These are phyloP conservation scores for Xanthorhoe spadicearia DNA, from an alignment of 2,888 invertebrate species.

Conservation along the genomic window DNA sequence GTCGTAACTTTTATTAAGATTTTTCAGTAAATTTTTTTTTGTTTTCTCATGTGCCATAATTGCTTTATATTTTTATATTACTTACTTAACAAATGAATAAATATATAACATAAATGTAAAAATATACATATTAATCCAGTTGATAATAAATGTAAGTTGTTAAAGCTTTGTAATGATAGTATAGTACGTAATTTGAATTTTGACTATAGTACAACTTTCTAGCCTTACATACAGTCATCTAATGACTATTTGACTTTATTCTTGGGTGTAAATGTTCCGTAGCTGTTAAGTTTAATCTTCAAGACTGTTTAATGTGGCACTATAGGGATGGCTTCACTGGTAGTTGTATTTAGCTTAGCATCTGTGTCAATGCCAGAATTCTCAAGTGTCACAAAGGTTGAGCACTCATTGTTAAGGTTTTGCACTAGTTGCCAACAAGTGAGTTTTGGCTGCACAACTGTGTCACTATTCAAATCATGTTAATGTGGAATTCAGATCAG, in stretches of 20 bases:
- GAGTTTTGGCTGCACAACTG: conserved; percentile 71
- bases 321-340: conserved; percentile 51
- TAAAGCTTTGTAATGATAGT: conserved; percentile 49
- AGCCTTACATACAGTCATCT: conserved; percentile 73
- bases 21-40: too few relatives aligned
- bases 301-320: conserved; percentile 64
- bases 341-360: conserved; percentile 58
- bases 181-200: conserved; percentile 46
- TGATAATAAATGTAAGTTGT: conserved; percentile 44
- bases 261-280: conserved; percentile 44
- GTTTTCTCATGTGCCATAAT: conserved; percentile 69
- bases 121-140: conserved; percentile 46
- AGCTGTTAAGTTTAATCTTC: conserved; percentile 55
- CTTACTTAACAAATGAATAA: conserved; percentile 22
- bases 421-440: conserved; percentile 65
- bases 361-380: conserved; percentile 64
- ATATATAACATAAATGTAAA: conserved; percentile 48
- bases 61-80: conserved; percentile 53
- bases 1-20: too few relatives aligned
- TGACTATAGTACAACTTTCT: conserved; percentile 76
- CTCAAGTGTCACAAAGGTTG: conserved; percentile 59
- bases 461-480: conserved; percentile 59
- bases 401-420: conserved; percentile 63
- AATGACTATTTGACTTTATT: conserved; percentile 49
- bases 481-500: conserved; percentile 39